These are phyloP conservation scores for Willisornis vidua DNA, from an alignment of 2,113 vertebrate species.

Conservation along the genomic window DNA sequence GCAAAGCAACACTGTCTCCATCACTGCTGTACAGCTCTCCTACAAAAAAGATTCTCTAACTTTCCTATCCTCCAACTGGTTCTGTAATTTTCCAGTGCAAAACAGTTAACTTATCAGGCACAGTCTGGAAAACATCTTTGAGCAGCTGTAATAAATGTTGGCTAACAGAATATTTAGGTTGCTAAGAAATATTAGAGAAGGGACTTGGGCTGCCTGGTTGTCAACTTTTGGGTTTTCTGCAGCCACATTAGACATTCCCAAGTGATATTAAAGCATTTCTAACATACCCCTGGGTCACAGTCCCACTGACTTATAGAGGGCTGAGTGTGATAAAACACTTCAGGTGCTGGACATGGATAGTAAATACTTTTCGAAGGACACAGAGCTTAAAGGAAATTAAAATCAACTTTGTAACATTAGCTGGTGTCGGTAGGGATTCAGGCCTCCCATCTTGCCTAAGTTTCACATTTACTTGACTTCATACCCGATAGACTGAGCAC, in stretches of 20 bases:
- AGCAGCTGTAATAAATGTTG: neutral
- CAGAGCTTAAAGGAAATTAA: constrained; percentile 51
- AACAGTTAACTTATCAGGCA: neutral
- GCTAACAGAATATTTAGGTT: neutral
- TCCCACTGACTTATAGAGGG: neutral
- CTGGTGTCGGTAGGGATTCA: neutral
- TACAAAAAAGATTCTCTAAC: neutral
- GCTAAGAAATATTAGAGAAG: constrained; percentile 23
- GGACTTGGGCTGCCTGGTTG: neutral
- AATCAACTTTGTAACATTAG: constrained; percentile 37
- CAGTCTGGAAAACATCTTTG: constrained; percentile 24
- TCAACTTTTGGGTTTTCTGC: neutral
- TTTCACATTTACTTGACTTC: neutral
- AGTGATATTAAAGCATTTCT: neutral
- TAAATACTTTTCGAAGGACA: constrained; percentile 16
- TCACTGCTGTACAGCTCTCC: neutral
- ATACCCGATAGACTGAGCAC: neutral
- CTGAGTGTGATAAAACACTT: constrained; percentile 19
- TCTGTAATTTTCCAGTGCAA: neutral
- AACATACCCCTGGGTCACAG: neutral
- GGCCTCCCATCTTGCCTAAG: neutral
- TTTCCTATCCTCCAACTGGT: neutral
- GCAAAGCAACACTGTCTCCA: neutral
- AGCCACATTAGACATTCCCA: neutral
- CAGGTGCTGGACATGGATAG: neutral